Evolutionary conservation across 2,113 vertebrate species (phyloP).

Genomic region (Dipodomys ordii): DNA sequence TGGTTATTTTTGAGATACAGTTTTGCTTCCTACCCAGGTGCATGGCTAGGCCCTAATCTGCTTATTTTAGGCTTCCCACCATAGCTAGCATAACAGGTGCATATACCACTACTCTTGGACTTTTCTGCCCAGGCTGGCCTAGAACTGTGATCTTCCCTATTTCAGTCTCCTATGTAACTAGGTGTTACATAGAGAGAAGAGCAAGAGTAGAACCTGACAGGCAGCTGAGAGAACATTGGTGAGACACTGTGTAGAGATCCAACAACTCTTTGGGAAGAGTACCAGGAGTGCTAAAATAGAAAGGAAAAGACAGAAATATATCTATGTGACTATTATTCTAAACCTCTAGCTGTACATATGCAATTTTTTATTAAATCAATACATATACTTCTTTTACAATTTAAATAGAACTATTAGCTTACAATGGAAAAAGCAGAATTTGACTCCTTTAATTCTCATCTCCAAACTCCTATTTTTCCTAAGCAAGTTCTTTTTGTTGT

Average conservation of each 20-base stretch:
- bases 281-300: background rate
- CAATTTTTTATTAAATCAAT: slow-evolving; percentile 24
- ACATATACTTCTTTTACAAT: background rate
- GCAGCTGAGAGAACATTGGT: background rate
- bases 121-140: no score
- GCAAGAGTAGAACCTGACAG: background rate
- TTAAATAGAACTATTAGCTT: background rate
- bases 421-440: background rate
- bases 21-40: no score
- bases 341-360: background rate
- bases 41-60: no score
- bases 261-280: background rate
- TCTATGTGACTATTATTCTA: background rate
- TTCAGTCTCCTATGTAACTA: no score
- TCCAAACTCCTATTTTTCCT: background rate
- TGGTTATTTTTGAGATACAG: no score
- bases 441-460: background rate
- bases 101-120: no score
- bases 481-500: slow-evolving; percentile 7
- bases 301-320: background rate
- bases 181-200: background rate
- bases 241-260: background rate
- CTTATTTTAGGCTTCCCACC: no score
- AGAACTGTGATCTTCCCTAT: no score
- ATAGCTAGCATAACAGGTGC: no score